These are phyloP conservation scores for Tipula unca DNA, from an alignment of 2,888 invertebrate species.

Conservation along the genomic window DNA sequence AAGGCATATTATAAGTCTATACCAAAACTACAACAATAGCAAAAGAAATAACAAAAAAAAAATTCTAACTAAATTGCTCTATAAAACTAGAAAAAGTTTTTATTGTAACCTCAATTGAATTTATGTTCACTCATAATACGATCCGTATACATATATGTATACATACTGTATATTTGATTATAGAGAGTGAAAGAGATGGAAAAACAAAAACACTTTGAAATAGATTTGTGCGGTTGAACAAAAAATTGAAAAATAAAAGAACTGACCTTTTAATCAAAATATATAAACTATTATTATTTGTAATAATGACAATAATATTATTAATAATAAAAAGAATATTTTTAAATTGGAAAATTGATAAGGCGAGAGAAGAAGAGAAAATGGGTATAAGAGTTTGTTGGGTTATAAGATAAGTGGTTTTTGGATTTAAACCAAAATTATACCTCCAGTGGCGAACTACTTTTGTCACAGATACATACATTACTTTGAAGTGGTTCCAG, in stretches of 20 bases:
- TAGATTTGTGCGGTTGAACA: background rate
- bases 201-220: background rate
- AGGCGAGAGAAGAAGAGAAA: background rate
- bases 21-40: background rate
- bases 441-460: no score
- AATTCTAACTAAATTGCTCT: background rate
- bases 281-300: background rate
- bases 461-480: no score
- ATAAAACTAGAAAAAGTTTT: background rate
- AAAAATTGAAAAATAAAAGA: background rate
- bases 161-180: background rate
- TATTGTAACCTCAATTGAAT: constrained; percentile 8
- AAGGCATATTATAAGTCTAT: background rate
- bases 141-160: background rate
- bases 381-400: background rate
- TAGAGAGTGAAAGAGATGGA: background rate
- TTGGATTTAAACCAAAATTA: no score
- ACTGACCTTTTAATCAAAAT: background rate
- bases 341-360: constrained; percentile 14
- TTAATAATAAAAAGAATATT: background rate
- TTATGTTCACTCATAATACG: background rate
- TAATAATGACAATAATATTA: background rate
- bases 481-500: no score
- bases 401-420: background rate
- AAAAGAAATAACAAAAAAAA: background rate